phyloP scores from a whole-genome alignment of 2,888 invertebrate genomes.

The Ennomos quercinarius region DNA sequence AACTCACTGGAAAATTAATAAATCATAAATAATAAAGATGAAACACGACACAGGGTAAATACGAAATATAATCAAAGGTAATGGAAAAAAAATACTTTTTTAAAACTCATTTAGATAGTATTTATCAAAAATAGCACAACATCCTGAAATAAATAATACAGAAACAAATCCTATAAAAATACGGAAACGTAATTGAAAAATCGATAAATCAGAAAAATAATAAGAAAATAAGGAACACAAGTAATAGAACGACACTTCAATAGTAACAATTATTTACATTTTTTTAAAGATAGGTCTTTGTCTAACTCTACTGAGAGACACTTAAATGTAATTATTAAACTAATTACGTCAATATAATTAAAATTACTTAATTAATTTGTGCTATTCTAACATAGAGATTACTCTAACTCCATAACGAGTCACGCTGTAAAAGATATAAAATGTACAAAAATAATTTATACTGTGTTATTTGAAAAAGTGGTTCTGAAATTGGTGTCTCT shows the following conservation, averaged over 20 bases:
- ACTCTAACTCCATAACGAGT: constrained; percentile 1
- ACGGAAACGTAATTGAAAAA: not conserved
- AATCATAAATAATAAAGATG: no score
- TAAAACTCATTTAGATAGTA: no score
- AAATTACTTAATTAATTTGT: not conserved
- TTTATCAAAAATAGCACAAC: not conserved
- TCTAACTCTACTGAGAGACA: constrained; percentile 14
- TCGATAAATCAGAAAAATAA: constrained; percentile 10
- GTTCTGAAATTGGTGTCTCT: constrained; percentile 28
- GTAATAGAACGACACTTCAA: not conserved
- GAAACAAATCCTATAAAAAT: not conserved
- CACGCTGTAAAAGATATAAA: constrained; percentile 5
- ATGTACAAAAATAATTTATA: constrained; percentile 14
- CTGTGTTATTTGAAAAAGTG: constrained; percentile 6
- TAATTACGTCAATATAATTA: constrained; percentile 1
- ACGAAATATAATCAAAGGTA: no score
- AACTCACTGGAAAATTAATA: no score
- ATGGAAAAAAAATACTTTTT: not conserved
- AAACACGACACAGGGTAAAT: no score
- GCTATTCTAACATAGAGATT: constrained; percentile 1
- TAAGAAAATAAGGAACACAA: constrained; percentile 10
- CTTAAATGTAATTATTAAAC: constrained; percentile 8
- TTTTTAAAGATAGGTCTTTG: constrained; percentile 22
- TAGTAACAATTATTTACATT: constrained; percentile 13
- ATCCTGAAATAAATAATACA: not conserved